These are phyloP conservation scores for Pomacea canaliculata DNA, from an alignment of 2,888 invertebrate species.

Conservation along the genomic window DNA sequence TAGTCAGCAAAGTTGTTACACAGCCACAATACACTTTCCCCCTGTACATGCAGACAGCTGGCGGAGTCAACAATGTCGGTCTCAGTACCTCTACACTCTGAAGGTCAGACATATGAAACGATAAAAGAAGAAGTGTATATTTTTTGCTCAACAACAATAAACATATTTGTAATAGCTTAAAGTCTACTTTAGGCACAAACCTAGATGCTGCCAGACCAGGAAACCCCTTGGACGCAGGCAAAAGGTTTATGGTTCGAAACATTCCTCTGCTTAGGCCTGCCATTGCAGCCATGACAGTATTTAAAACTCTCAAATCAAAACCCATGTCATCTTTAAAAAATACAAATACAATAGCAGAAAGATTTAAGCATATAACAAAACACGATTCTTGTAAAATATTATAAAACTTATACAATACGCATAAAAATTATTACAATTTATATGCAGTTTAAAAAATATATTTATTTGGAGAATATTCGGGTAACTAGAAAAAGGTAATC, in stretches of 20 bases:
- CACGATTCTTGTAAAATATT: too few species aligned
- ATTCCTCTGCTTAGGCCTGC: constrained; percentile 13
- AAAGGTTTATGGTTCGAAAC: not conserved
- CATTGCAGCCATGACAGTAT: constrained; percentile 15
- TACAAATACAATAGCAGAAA: too few species aligned
- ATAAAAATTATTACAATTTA: too few species aligned
- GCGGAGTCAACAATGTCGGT: not conserved
- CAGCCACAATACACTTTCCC: too few species aligned
- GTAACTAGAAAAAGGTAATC: too few species aligned
- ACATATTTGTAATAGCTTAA: not conserved
- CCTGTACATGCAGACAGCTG: not conserved
- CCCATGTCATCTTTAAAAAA: too few species aligned
- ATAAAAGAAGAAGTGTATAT: not conserved
- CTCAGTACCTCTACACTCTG: constrained; percentile 13
- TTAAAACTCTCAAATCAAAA: too few species aligned
- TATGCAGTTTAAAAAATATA: too few species aligned
- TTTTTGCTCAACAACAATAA: not conserved
- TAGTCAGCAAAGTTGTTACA: too few species aligned
- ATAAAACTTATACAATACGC: too few species aligned
- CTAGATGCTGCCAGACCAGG: constrained; percentile 1
- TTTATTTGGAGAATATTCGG: too few species aligned
- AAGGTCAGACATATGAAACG: constrained; percentile 8
- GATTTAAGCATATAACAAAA: too few species aligned
- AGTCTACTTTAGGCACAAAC: constrained; percentile 1
- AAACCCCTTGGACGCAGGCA: constrained; percentile 14